These are phyloP conservation scores for Luehdorfia chinensis DNA, from an alignment of 1,140 invertebrate genomes.

Conservation along the genomic window DNA sequence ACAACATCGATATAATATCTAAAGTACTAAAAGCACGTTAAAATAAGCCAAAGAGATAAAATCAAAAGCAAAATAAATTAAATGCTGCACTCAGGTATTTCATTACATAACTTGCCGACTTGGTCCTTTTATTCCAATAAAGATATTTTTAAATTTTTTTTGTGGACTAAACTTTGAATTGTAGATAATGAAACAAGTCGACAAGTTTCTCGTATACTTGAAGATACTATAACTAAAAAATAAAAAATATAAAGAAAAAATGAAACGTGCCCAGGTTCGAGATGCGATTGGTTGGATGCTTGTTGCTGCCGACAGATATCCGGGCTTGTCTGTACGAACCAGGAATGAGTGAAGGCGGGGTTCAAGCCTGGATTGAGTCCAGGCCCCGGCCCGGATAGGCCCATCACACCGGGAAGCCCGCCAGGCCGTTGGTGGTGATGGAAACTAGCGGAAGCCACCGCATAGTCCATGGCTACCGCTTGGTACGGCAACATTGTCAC, in stretches of 20 bases:
- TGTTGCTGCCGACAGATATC: constrained; percentile 88
- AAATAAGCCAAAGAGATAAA: constrained; percentile 37
- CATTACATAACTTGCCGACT: constrained; percentile 15
- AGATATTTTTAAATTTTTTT: neutral
- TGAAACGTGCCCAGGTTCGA: constrained; percentile 93
- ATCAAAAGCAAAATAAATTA: constrained; percentile 32
- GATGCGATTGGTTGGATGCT: constrained; percentile 87
- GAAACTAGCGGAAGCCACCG: constrained; percentile 82
- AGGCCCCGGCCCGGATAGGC: constrained; percentile 75
- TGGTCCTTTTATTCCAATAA: constrained; percentile 3
- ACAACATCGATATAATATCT: constrained; percentile 9
- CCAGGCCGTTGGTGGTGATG: constrained; percentile 84
- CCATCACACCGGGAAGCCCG: constrained; percentile 80
- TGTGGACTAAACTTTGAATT: no score
- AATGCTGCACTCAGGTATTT: constrained; percentile 22
- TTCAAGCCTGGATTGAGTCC: constrained; percentile 69
- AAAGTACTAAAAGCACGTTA: constrained; percentile 38
- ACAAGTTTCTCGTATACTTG: constrained; percentile 20
- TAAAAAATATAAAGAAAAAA: constrained; percentile 79
- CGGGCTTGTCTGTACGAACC: constrained; percentile 91
- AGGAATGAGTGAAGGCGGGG: constrained; percentile 91
- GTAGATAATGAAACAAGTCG: constrained; percentile 14
- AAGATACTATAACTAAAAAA: constrained; percentile 53
- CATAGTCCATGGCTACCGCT: constrained; percentile 92
- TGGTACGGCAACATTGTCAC: constrained; percentile 90